These are phyloP conservation scores for Pseudonaja textilis DNA, from an alignment of 2,113 vertebrate genomes.

Conservation along the genomic window DNA sequence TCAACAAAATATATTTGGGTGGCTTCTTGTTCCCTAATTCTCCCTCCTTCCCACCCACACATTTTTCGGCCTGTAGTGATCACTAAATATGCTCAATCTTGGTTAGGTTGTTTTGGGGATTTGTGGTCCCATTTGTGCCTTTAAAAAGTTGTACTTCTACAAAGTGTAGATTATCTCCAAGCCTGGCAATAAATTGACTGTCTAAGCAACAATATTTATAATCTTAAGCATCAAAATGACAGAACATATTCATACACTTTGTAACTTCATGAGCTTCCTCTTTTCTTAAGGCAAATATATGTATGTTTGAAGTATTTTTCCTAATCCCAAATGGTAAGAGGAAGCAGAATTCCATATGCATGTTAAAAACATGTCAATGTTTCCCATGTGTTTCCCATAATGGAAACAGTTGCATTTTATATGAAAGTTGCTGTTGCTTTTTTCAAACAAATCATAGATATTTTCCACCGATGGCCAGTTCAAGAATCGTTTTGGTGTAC, in stretches of 20 bases:
- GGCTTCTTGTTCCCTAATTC: background rate
- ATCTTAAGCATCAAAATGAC: background rate
- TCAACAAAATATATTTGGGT: background rate
- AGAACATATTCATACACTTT: background rate
- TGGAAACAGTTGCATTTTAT: background rate
- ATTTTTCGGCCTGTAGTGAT: background rate
- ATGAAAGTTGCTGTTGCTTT: slow-evolving; percentile 21
- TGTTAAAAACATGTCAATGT: background rate
- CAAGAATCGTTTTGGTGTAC: slow-evolving; percentile 91
- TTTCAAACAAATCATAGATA: slow-evolving; percentile 71
- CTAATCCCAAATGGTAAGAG: background rate
- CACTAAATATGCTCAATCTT: background rate
- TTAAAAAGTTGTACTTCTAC: background rate
- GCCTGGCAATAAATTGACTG: too few relatives aligned
- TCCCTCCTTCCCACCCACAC: background rate
- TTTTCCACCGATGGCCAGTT: slow-evolving; percentile 96
- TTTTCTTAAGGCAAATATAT: background rate
- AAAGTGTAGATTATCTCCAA: background rate
- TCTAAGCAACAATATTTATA: background rate
- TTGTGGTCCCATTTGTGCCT: background rate
- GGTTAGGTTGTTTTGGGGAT: background rate
- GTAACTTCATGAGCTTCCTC: background rate
- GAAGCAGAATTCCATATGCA: background rate
- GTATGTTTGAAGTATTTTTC: background rate
- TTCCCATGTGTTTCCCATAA: background rate